Percentiles rank a stretch among this genome's conserved stretches.
phyloP scores from a whole-genome alignment of 2,113 vertebrate species.

The Paraplagusia blochii region DNA sequence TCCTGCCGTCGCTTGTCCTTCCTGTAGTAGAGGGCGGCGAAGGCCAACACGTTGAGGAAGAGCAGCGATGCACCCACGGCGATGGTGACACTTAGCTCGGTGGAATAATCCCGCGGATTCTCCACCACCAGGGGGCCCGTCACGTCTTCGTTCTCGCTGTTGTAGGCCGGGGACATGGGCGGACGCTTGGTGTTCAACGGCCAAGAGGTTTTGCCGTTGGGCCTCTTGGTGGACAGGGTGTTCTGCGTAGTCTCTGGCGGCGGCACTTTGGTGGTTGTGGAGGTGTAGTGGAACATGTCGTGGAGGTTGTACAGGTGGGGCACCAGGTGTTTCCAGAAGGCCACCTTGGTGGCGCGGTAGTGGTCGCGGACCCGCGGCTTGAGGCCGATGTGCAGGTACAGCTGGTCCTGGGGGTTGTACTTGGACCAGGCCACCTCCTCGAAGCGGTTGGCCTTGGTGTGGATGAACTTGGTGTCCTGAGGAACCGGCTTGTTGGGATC shows the following conservation, averaged over 20 bases:
- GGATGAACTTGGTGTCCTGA: constrained; percentile 99
- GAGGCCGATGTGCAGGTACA: constrained; percentile 96
- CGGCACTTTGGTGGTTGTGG: constrained; percentile 97
- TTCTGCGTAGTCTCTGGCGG: constrained; percentile 93
- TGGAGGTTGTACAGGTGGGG: constrained; percentile 98
- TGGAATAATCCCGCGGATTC: constrained; percentile 96
- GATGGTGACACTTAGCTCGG: constrained; percentile 96
- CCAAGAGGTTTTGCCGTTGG: constrained; percentile 88
- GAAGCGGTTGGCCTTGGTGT: constrained; percentile 98
- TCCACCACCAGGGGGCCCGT: constrained; percentile 86
- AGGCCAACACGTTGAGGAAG: constrained; percentile 96
- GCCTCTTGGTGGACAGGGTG: constrained; percentile 89
- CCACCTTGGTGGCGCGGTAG: constrained; percentile 98
- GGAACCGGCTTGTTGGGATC: constrained; percentile 98
- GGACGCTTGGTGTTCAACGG: constrained; percentile 91
- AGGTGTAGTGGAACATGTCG: constrained; percentile 99
- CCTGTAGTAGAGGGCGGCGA: constrained; percentile 96
- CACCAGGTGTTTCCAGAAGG: constrained; percentile 98
- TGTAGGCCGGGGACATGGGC: constrained; percentile 91
- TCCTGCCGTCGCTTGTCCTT: constrained; percentile 98
- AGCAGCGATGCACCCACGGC: constrained; percentile 95
- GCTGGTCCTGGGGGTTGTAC: constrained; percentile 97
- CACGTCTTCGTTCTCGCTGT: constrained; percentile 87
- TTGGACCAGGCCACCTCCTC: constrained; percentile 99
- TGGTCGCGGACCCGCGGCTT: constrained; percentile 97